Evolutionary conservation across 2,113 vertebrate genomes (phyloP).

Genomic region (Hirundichthys speculiger): DNA sequence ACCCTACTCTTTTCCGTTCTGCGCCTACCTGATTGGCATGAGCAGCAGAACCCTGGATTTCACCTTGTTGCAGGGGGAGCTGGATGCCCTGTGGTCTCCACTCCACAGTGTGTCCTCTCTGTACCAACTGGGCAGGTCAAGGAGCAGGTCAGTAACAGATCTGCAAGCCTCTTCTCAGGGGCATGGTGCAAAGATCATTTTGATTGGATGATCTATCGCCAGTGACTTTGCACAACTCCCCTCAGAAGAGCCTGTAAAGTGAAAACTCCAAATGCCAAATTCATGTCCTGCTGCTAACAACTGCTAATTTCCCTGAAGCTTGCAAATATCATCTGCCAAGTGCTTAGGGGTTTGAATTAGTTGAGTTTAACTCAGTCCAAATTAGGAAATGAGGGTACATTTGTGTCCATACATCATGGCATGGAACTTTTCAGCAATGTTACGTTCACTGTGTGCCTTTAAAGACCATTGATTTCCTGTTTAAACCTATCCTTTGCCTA

Average conservation of each 20-base stretch:
- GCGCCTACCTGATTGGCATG: constrained; percentile 52
- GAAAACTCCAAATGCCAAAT: constrained; percentile 48
- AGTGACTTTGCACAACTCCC: constrained; percentile 42
- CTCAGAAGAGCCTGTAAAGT: constrained; percentile 35
- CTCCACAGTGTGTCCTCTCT: constrained; percentile 82
- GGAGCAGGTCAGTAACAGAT: constrained; percentile 83
- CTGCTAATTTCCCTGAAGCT: constrained; percentile 46
- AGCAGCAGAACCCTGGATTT: constrained; percentile 82
- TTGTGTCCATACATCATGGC: constrained; percentile 23
- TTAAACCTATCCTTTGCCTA: background rate
- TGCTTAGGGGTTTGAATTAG: constrained; percentile 38
- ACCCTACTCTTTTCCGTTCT: constrained; percentile 48
- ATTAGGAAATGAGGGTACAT: constrained; percentile 1
- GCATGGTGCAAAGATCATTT: constrained; percentile 39
- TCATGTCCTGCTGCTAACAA: constrained; percentile 45
- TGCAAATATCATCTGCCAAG: constrained; percentile 52
- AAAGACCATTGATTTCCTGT: constrained; percentile 32
- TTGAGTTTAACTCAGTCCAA: constrained; percentile 13
- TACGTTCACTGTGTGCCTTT: constrained; percentile 50
- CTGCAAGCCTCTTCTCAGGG: constrained; percentile 45
- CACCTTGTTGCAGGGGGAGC: constrained; percentile 80
- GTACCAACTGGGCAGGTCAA: constrained; percentile 84
- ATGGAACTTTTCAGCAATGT: constrained; percentile 39
- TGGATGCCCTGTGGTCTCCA: constrained; percentile 84
- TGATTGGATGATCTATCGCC: constrained; percentile 30